Percentiles rank a stretch among this genome's conserved stretches.
phyloP scores from a whole-genome alignment of 2,797 vertebrate genomes.

The Spondyliosoma cantharus region DNA sequence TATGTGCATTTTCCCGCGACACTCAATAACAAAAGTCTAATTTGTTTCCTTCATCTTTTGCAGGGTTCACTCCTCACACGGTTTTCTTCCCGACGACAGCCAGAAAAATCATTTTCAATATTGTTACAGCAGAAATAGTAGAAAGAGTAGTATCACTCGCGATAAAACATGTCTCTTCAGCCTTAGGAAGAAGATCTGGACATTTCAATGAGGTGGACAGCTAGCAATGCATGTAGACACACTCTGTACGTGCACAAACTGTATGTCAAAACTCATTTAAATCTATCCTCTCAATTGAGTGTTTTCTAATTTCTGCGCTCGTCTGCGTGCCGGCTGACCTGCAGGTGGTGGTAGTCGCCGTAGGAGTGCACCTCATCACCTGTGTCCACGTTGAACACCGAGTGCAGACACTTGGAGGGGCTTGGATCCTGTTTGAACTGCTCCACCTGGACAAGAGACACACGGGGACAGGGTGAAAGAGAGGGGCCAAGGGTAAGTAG shows the following conservation, averaged over 20 bases:
- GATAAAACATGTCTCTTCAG: neutral
- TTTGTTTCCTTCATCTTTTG: slow-evolving; percentile 26
- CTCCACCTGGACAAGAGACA: slow-evolving; percentile 87
- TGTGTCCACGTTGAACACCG: slow-evolving; percentile 90
- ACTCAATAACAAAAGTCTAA: slow-evolving; percentile 27
- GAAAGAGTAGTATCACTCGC: neutral
- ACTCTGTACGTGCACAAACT: neutral
- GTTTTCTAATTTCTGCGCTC: neutral
- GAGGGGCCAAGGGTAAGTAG: slow-evolving; percentile 20
- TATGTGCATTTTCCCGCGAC: neutral
- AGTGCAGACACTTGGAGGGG: slow-evolving; percentile 94
- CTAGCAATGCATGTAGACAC: neutral
- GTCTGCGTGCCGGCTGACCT: slow-evolving; percentile 84
- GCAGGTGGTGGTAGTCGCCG: slow-evolving; percentile 91
- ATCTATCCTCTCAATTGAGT: too few species aligned
- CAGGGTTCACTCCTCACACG: neutral
- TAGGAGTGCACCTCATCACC: slow-evolving; percentile 91
- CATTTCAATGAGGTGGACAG: neutral
- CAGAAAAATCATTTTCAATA: neutral
- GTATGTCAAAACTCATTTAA: neutral
- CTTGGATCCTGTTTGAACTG: slow-evolving; percentile 96
- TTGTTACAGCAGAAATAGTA: neutral
- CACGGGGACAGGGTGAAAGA: slow-evolving; percentile 1
- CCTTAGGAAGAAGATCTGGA: neutral
- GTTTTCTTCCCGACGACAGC: neutral